Percentiles rank a stretch among this genome's conserved stretches.
Conservation (phyloP, 2,113 vertebrate species). For the Chionis minor region DNA sequence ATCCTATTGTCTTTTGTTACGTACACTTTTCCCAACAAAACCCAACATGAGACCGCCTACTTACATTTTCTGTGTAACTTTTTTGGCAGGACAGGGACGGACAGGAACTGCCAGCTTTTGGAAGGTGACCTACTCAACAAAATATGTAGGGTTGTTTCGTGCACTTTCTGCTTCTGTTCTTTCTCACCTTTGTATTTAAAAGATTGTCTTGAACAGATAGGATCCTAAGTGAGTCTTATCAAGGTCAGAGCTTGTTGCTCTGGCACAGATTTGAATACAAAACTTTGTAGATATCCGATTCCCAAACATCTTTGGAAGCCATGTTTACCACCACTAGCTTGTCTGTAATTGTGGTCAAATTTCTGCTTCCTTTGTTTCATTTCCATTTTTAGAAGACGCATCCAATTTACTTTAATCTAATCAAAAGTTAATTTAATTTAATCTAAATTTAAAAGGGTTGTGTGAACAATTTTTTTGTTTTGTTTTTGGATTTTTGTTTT, state of each 20-base stretch:
- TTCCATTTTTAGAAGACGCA: not conserved
- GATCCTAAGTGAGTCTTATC: constrained; percentile 46
- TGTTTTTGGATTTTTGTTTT: not conserved
- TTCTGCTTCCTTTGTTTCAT: constrained; percentile 17
- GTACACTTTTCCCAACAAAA: not conserved
- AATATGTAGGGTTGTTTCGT: not conserved
- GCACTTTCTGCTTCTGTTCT: constrained; percentile 50
- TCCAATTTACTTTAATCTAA: not conserved
- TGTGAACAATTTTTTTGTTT: not conserved
- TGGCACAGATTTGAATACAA: not conserved
- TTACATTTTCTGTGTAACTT: not conserved
- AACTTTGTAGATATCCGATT: not conserved
- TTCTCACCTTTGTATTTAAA: constrained; percentile 53
- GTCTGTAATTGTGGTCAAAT: not conserved
- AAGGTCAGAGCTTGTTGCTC: constrained; percentile 5
- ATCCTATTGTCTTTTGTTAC: not conserved
- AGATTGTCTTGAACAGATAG: constrained; percentile 29
- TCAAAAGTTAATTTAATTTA: constrained; percentile 6
- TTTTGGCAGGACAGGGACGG: rapidly evolving
- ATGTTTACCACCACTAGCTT: not conserved
- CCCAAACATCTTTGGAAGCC: constrained; percentile 10
- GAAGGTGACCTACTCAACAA: not conserved
- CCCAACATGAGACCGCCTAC: not conserved
- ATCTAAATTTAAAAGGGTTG: not conserved
- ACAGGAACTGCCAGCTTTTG: not conserved